Percentiles rank a stretch among this genome's conserved stretches.
These are phyloP conservation scores for Dryoscopus gambensis DNA, from an alignment of 2,113 vertebrate species.

Conservation along the genomic window DNA sequence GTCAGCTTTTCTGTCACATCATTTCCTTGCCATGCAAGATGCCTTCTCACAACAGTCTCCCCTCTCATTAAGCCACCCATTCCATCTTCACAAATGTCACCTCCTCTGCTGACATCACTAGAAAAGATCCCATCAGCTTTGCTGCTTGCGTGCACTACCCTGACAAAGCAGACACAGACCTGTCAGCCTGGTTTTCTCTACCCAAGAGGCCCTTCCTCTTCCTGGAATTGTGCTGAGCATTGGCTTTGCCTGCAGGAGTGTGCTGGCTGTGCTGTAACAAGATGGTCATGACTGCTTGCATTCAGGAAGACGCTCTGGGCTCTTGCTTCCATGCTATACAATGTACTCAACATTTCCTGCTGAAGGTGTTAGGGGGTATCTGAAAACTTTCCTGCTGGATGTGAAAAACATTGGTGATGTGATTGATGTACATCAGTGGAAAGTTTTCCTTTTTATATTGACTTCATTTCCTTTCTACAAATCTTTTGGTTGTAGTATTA, in stretches of 20 bases:
- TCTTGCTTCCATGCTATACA: not conserved
- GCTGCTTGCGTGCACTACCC: not conserved
- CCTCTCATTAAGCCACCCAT: not conserved
- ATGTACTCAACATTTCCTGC: not conserved
- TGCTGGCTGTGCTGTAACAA: not conserved
- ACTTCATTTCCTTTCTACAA: not conserved
- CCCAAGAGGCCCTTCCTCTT: not conserved
- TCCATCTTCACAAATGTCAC: not conserved
- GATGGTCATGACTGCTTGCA: not conserved
- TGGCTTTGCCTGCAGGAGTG: not conserved
- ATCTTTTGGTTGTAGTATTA: not conserved
- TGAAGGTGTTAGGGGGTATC: rapidly evolving
- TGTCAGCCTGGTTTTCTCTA: not conserved
- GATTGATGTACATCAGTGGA: not conserved
- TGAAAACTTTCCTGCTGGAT: not conserved
- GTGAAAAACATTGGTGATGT: not conserved
- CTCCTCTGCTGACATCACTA: not conserved
- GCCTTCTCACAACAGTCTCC: not conserved
- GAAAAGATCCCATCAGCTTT: not conserved
- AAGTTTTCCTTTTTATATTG: not conserved
- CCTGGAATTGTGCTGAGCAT: not conserved
- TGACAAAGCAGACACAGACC: not conserved
- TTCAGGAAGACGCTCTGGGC: not conserved
- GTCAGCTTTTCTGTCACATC: not conserved
- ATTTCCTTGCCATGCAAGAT: not conserved